phyloP scores from a whole-genome alignment of 2,888 invertebrate genomes.

The Nemurella pictetii region DNA sequence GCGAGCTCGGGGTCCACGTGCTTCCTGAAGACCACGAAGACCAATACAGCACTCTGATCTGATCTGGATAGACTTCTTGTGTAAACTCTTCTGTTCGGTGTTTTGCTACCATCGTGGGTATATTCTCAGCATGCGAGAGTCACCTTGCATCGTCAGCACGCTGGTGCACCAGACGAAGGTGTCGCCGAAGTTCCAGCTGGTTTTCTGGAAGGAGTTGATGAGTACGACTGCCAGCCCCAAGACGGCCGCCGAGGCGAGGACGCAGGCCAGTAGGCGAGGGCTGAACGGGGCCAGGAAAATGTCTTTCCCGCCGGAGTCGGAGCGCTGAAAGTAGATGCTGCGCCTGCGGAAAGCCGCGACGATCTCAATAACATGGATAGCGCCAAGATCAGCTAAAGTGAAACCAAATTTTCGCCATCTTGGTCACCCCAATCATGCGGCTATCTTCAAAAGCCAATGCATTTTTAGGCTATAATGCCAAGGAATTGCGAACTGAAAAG shows the following conservation, averaged over 20 bases:
- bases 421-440: no score
- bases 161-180: slow-evolving; percentile 64
- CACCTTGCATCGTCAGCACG: slow-evolving; percentile 68
- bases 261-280: slow-evolving; percentile 57
- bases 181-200: slow-evolving; percentile 55
- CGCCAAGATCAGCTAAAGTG: no score
- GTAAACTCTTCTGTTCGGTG: no score
- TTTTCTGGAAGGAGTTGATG: slow-evolving; percentile 51
- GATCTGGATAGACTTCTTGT: no score
- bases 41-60: no score
- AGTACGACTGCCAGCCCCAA: slow-evolving; percentile 57
- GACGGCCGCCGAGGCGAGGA: slow-evolving; percentile 56
- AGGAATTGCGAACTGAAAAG: background rate
- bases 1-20: slow-evolving; percentile 59
- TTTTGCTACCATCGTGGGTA: background rate
- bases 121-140: slow-evolving; percentile 6
- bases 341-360: slow-evolving; percentile 53
- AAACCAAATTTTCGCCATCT: no score
- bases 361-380: no score
- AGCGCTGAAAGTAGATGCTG: slow-evolving; percentile 65
- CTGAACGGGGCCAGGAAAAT: slow-evolving; percentile 67
- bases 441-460: no score
- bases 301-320: slow-evolving; percentile 63
- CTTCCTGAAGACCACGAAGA: slow-evolving; percentile 54
- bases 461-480: no score